phyloP scores from a whole-genome alignment of 2,113 vertebrate species.

The Boleophthalmus pectinirostris region DNA sequence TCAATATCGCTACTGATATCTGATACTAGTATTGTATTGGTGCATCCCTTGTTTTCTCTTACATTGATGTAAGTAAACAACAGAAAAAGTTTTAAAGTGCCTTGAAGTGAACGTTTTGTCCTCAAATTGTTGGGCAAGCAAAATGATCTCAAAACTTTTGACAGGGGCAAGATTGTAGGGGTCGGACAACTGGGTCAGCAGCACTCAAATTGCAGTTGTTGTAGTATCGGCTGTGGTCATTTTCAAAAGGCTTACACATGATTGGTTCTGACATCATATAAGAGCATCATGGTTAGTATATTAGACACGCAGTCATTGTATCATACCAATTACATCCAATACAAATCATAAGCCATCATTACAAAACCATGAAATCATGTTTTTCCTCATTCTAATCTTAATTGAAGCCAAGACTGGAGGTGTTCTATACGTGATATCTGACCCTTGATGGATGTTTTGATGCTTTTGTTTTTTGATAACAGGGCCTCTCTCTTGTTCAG shows the following conservation, averaged over 20 bases:
- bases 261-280: neutral
- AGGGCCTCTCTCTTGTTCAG: conserved; percentile 7
- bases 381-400: conserved; percentile 15
- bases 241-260: too few species aligned
- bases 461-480: conserved; percentile 24
- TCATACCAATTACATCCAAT: neutral
- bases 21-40: too few species aligned
- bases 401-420: conserved; percentile 17
- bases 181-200: neutral
- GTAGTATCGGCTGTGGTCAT: neutral
- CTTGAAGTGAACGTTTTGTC: neutral
- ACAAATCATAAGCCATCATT: neutral
- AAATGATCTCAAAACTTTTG: neutral
- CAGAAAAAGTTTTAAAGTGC: neutral
- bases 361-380: conserved; percentile 4
- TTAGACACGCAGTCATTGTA: neutral
- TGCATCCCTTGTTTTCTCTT: neutral
- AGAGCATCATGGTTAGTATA: neutral
- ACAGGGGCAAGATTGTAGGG: neutral
- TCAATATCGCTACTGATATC: too few species aligned
- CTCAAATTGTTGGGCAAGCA: too few species aligned
- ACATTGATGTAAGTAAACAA: neutral
- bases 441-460: conserved; percentile 42
- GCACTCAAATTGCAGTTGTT: neutral
- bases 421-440: conserved; percentile 21